These are phyloP conservation scores for Cheilosia urbana DNA, from an alignment of 2,888 invertebrate species.

Conservation along the genomic window DNA sequence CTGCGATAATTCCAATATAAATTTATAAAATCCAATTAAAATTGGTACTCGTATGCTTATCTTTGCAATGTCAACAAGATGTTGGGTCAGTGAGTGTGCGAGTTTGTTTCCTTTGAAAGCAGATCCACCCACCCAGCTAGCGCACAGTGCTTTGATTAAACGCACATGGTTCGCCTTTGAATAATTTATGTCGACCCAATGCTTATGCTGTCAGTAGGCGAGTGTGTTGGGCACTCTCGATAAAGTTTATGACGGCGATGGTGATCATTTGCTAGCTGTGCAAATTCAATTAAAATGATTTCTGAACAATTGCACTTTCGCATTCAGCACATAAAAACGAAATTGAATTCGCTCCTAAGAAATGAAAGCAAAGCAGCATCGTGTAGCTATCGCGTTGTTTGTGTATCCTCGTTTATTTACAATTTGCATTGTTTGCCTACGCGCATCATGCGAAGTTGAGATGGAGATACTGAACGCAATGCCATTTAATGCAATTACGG, in stretches of 20 bases:
- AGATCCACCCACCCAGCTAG: no score
- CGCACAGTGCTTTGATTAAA: not conserved
- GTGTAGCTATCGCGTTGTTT: no score
- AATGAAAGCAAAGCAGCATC: not conserved
- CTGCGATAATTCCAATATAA: constrained; percentile 1
- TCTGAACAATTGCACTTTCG: constrained; percentile 34
- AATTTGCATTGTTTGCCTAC: no score
- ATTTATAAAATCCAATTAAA: constrained; percentile 52
- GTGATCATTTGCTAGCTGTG: constrained; percentile 5
- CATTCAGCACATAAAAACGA: not conserved
- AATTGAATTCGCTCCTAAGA: not conserved
- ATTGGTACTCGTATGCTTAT: not conserved
- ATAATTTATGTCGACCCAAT: constrained; percentile 4
- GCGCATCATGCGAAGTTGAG: no score
- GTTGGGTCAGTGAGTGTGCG: not conserved
- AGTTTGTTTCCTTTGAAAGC: no score
- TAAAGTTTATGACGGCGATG: constrained; percentile 1
- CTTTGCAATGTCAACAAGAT: constrained; percentile 16
- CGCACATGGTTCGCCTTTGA: not conserved
- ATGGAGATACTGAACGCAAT: no score
- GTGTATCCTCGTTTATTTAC: no score
- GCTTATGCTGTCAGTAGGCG: not conserved
- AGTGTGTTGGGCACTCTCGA: not conserved
- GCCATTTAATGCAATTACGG: no score
- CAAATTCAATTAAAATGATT: constrained; percentile 58